These are phyloP conservation scores for Aphelocoma coerulescens DNA, from an alignment of 2,113 vertebrate species.

Conservation along the genomic window DNA sequence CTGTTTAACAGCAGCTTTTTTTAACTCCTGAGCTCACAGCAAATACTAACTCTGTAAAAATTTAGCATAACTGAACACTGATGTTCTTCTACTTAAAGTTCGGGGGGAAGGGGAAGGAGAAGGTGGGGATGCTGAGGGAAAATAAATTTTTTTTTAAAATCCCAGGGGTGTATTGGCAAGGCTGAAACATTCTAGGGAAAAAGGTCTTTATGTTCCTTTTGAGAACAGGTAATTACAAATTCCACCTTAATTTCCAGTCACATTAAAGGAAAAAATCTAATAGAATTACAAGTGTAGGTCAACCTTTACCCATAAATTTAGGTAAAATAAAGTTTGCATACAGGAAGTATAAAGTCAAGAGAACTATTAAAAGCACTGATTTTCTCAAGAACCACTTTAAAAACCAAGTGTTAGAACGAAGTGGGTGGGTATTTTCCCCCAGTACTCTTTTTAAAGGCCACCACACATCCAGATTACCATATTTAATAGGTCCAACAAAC, in stretches of 20 bases:
- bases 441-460: neutral
- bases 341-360: neutral
- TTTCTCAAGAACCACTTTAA: neutral
- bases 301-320: neutral
- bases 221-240: neutral
- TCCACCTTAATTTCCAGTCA: neutral
- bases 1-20: neutral
- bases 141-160: neutral
- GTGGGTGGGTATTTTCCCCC: neutral
- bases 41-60: neutral
- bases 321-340: neutral
- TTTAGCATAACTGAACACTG: accelerated
- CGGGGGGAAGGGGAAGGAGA: neutral
- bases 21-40: neutral
- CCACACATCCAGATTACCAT: conserved; percentile 67
- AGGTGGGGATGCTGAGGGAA: neutral
- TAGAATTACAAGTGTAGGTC: neutral
- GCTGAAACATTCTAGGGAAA: neutral
- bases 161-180: neutral
- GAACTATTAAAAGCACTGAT: neutral
- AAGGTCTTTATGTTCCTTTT: neutral
- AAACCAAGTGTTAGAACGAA: neutral
- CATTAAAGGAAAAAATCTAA: neutral
- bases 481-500: conserved; percentile 65
- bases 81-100: neutral